These are phyloP conservation scores for Mus spretus DNA, from an alignment of 2,797 vertebrate genomes.

Conservation along the genomic window DNA sequence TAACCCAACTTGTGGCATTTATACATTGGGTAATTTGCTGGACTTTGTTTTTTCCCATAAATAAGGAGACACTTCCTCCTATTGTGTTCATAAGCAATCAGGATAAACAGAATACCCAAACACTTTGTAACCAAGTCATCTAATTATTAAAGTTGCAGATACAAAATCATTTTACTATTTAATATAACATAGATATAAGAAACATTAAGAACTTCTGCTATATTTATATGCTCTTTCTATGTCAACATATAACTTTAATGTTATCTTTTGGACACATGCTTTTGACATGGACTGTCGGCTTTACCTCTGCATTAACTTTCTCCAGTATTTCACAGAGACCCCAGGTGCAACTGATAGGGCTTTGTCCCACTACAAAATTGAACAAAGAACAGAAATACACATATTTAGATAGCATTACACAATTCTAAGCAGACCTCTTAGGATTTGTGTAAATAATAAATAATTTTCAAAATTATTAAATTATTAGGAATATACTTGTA, in stretches of 20 bases:
- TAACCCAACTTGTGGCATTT: background rate
- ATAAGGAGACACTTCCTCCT: background rate
- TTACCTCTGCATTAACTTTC: slow-evolving; percentile 98
- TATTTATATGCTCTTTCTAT: background rate
- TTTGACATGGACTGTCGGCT: background rate
- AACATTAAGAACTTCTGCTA: background rate
- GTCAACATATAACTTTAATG: background rate
- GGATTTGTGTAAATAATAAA: background rate
- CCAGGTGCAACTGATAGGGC: slow-evolving; percentile 97
- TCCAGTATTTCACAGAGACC: slow-evolving; percentile 99
- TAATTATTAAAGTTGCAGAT: background rate
- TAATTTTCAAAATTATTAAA: background rate
- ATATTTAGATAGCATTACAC: background rate
- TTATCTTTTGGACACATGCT: no score
- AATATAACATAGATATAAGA: background rate
- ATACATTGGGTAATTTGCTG: background rate
- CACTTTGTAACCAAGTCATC: background rate
- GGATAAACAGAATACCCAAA: background rate
- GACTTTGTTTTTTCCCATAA: background rate
- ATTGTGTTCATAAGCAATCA: background rate
- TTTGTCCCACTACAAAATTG: slow-evolving; percentile 95
- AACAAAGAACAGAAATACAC: slow-evolving; percentile 36
- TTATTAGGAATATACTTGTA: slow-evolving; percentile 32
- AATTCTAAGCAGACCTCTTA: background rate
- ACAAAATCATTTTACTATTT: slow-evolving; percentile 12